Evolutionary conservation across 2,797 vertebrate species (phyloP), one percentile per base, ranked within the genome.

Genomic region (Myripristis jacobus): DNA sequence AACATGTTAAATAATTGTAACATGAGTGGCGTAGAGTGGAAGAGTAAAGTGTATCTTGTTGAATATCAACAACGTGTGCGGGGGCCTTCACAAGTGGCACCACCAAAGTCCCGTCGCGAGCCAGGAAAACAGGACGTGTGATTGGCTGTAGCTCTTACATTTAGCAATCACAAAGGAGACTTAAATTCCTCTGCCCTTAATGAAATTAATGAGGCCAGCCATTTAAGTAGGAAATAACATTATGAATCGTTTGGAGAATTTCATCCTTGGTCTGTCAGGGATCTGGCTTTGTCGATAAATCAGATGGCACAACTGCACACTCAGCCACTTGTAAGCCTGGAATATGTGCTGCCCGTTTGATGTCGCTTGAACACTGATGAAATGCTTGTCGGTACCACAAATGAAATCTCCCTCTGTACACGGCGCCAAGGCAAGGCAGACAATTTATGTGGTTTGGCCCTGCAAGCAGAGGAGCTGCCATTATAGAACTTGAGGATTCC

Each of bases 271-370:
- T 84, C 89, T 88, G 88, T 87, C 81, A 70, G 80, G 74, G 78
- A 81, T 90, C 85, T 89, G 90, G 85, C 88, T 84, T 66, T 43
- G 72, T 71, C 31, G 60, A 84, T 88, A 79, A 87, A 85, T 92
- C 88, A 70, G 87, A 90, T 83, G 84, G 84, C 83, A 83, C 92
- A 93, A 92, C 88, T 92, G 92, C 87, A 82, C 85, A 57, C 84
- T 84, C 84, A 59, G 77, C 79, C 82, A 56, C 85, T 92, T 83
- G 82, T 90, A 89, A 90, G 91, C 80, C 81, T 68, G 87, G 84
- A 87, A 91, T 83, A 80, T 54, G 87, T 84, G 90, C 88, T 66
- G 89, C 77, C 83, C 54, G 83, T 92, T 93, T 94, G 91, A 94
- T 88, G 93, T 87, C 87, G 77, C 80, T 87, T 90, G 88, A 90